phyloP scores from a whole-genome alignment of 2,797 vertebrate genomes.

The Dryobates pubescens region DNA sequence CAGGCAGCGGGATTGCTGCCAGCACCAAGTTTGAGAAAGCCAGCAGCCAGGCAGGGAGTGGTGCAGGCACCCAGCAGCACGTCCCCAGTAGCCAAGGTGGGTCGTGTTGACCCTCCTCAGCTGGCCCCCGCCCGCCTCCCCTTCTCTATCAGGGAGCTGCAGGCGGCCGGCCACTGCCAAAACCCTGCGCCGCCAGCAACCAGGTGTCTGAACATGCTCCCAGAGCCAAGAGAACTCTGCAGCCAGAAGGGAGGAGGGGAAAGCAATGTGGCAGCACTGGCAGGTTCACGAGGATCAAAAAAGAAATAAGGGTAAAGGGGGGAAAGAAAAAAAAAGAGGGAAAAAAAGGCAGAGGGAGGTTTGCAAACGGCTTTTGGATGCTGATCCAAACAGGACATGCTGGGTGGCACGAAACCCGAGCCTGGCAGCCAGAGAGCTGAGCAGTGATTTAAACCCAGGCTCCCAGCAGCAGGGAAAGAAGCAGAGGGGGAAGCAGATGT shows the following conservation, averaged over 20 bases:
- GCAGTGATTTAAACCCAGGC: slow-evolving; percentile 57
- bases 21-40: not conserved
- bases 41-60: not conserved
- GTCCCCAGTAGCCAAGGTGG: not conserved
- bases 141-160: slow-evolving; percentile 7
- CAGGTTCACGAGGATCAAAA: not conserved
- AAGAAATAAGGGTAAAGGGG: not conserved
- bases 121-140: not conserved
- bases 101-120: not conserved
- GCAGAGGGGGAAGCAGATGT: slow-evolving; percentile 61
- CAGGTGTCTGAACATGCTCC: slow-evolving; percentile 49
- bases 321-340: not conserved
- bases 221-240: not conserved
- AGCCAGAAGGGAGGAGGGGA: slow-evolving; percentile 50
- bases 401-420: not conserved
- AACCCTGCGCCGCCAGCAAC: slow-evolving; percentile 37
- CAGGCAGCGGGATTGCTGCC: not conserved
- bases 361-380: not conserved
- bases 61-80: not conserved
- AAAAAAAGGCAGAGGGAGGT: not conserved
- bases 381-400: not conserved
- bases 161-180: not conserved
- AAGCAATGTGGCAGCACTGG: not conserved
- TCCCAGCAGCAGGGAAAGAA: slow-evolving; percentile 23
- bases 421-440: slow-evolving; percentile 35